Base-by-base conservation (phyloP, 2,888 invertebrate genomes). In the Tiliacea citrago region DNA sequence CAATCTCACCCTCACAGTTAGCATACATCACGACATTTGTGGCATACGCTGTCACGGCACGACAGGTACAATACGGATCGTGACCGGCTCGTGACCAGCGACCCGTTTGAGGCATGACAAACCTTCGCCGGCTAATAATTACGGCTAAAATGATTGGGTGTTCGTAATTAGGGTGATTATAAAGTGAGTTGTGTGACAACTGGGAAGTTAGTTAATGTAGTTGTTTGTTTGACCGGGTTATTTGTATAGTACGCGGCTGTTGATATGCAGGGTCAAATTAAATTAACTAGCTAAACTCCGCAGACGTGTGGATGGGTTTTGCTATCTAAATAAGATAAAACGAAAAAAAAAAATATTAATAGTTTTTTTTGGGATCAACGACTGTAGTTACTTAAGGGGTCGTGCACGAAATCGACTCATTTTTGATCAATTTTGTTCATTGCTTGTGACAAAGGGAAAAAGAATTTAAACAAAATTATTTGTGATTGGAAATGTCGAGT, bases 91-190 rank as follows among this genome's bases (percentile, higher is more conserved):
- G 68, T 84, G 84, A 76, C 29, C 74, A 39, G 73, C 57, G 51
- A 51, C 76, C 66, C 24, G 72, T 62, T 70, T 81, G 65, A 45
- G 55, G 67, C 78, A 75, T 84, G 81, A 74, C 81, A 58, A 65
- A 75, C 75, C 68, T 78, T 68, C 68, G 29, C 49, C 24, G 29
- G 51, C 24, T 62, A 75, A 74, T 83, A 83, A 84, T 86, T 83
- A 77, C 73, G 57, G 68, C 45, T 85, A 78, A 77, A 79, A 77
- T 71, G 66, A 85, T 85, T 83, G 82, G 80, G 77, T 82, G 68
- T 49, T 70, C 24, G 63, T 61, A 71, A 86, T 86, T 86, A 83
- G 62, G 53, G 77, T 76, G 78, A 82, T 86, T 80, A 75, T 77
- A 71, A 62, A 55, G 42, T 62, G 61, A 77, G 72, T 67, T 49